phyloP scores from a whole-genome alignment of 1,140 invertebrate genomes.

The Nylanderia fulva region DNA sequence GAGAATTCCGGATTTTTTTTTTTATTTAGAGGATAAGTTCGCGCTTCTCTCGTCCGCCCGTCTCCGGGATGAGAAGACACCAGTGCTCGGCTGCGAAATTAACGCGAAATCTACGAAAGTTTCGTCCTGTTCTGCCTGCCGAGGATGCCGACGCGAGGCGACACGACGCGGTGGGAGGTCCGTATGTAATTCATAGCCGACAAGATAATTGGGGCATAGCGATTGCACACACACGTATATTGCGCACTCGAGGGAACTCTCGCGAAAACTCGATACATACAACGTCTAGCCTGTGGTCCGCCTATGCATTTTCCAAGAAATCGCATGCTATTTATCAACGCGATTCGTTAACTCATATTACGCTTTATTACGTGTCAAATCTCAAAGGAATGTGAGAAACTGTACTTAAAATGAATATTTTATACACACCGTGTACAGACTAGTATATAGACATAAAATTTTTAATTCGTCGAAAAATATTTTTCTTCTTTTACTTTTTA shows the following conservation, averaged over 20 bases:
- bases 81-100: constrained; percentile 39
- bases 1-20: constrained; percentile 28
- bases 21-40: constrained; percentile 8
- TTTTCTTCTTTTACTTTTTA: background rate
- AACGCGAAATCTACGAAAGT: constrained; percentile 57
- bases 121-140: constrained; percentile 17
- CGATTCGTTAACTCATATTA: constrained; percentile 63
- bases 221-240: constrained; percentile 40
- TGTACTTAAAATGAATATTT: background rate
- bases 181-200: constrained; percentile 73
- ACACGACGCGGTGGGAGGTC: constrained; percentile 21
- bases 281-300: constrained; percentile 19
- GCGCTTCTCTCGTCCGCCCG: background rate
- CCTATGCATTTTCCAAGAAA: constrained; percentile 67
- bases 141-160: background rate
- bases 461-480: background rate
- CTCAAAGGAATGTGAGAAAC: background rate
- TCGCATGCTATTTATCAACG: constrained; percentile 51
- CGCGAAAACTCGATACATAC: background rate
- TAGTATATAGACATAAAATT: background rate
- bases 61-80: constrained; percentile 47
- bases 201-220: constrained; percentile 76
- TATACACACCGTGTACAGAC: background rate
- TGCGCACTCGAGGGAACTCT: background rate
- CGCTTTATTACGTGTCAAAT: constrained; percentile 48